Conservation (phyloP, 2,797 vertebrate genomes). For the Taeniopygia guttata region DNA sequence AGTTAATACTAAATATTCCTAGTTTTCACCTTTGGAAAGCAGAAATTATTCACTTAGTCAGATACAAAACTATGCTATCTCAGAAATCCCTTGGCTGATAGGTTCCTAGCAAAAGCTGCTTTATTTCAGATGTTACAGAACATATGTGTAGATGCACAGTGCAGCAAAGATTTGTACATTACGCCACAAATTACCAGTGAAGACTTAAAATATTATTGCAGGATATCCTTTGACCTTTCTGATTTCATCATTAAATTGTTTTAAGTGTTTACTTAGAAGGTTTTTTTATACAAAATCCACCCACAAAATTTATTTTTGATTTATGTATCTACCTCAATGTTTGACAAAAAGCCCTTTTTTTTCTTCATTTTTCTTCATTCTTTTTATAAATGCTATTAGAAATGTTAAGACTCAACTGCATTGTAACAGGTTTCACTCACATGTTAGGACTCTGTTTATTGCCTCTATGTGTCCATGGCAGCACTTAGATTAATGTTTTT, state of each 20-base stretch:
- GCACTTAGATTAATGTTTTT: neutral
- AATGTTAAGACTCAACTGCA: neutral
- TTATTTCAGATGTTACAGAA: slow-evolving; percentile 38
- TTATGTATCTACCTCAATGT: neutral
- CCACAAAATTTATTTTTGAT: neutral
- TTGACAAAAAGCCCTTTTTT: neutral
- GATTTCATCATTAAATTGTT: neutral
- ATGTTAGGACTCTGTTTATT: neutral
- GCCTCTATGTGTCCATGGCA: neutral
- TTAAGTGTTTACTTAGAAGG: neutral
- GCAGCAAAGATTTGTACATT: slow-evolving; percentile 13
- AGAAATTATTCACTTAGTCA: neutral
- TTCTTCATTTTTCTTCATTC: neutral
- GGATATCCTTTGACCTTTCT: neutral
- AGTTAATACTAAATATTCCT: neutral
- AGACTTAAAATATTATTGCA: neutral
- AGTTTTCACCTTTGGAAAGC: neutral
- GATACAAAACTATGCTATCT: neutral
- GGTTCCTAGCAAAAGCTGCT: neutral
- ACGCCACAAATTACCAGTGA: slow-evolving; percentile 25
- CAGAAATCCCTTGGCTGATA: neutral
- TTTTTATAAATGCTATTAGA: neutral
- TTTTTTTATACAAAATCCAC: neutral
- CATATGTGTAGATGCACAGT: neutral
- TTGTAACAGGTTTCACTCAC: neutral